These are phyloP conservation scores for Xestia sexstrigata DNA, from an alignment of 2,888 invertebrate species.

Conservation along the genomic window DNA sequence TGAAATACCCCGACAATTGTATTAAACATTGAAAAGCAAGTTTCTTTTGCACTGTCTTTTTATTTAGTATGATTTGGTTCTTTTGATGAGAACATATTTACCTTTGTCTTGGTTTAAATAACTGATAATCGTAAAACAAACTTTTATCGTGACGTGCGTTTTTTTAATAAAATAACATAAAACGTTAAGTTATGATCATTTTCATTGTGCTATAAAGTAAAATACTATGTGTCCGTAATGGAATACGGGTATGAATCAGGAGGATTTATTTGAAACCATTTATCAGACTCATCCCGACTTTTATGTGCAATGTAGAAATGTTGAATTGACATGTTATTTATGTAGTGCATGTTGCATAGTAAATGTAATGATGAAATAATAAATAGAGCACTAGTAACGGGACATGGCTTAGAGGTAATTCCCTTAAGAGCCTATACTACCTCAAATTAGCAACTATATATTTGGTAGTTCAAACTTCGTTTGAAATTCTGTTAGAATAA, in stretches of 20 bases:
- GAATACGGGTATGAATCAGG: constrained; percentile 56
- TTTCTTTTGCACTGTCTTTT: background rate
- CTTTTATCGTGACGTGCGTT: background rate
- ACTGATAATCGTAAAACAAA: constrained; percentile 16
- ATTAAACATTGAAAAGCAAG: constrained; percentile 45
- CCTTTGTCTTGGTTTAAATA: background rate
- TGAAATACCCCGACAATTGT: constrained; percentile 73
- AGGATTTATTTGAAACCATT: constrained; percentile 59
- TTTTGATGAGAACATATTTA: background rate
- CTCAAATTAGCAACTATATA: too few relatives aligned
- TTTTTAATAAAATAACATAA: constrained; percentile 20
- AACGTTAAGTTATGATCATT: constrained; percentile 23
- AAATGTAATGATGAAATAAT: background rate
- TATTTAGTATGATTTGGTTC: background rate
- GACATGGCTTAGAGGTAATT: background rate
- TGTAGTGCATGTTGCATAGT: constrained; percentile 1
- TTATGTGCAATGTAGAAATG: constrained; percentile 55
- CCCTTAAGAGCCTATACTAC: too few relatives aligned
- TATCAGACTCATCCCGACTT: constrained; percentile 55
- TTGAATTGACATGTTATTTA: constrained; percentile 41
- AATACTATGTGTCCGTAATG: constrained; percentile 50
- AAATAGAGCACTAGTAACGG: background rate
- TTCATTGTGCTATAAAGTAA: constrained; percentile 43
- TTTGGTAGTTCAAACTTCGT: too few relatives aligned
- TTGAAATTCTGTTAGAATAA: too few relatives aligned